Evolutionary conservation across 2,888 invertebrate genomes (phyloP).

Genomic region (Oxycera nigricornis): DNA sequence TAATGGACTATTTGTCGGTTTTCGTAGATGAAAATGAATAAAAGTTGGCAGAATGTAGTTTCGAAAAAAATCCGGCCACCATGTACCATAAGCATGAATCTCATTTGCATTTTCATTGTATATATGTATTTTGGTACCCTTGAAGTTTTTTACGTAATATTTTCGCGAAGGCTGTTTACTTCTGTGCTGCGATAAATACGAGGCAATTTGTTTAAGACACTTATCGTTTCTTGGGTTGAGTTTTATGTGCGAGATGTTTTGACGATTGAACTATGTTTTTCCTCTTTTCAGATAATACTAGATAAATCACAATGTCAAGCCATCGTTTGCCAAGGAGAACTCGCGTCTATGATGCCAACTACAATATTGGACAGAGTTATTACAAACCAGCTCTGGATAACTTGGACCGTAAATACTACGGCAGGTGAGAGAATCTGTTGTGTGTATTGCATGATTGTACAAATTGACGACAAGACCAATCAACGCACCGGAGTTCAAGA

Average conservation of each 20-base stretch:
- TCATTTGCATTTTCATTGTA: too few species aligned
- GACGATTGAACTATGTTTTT: not conserved
- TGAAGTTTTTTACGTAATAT: not conserved
- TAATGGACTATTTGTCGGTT: not conserved
- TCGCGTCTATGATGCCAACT: slow-evolving; percentile 85
- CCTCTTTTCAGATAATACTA: slow-evolving; percentile 22
- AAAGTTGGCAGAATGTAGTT: slow-evolving; percentile 5
- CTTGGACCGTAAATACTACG: slow-evolving; percentile 74
- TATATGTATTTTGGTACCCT: not conserved
- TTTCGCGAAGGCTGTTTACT: not conserved
- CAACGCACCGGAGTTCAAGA: too few species aligned
- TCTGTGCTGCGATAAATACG: not conserved
- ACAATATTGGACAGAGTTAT: slow-evolving; percentile 83
- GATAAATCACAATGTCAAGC: slow-evolving; percentile 21
- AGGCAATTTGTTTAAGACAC: not conserved
- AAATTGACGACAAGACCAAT: too few species aligned
- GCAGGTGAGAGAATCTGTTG: slow-evolving; percentile 62
- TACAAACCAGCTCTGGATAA: slow-evolving; percentile 80
- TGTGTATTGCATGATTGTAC: too few species aligned
- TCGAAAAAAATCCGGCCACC: not conserved
- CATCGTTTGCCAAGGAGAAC: slow-evolving; percentile 67
- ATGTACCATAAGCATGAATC: too few species aligned
- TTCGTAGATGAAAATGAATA: not conserved
- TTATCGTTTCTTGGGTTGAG: not conserved
- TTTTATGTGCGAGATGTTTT: not conserved